Evolutionary conservation across 2,888 invertebrate genomes (phyloP).

Genomic region (Sarcophaga rosellei): DNA sequence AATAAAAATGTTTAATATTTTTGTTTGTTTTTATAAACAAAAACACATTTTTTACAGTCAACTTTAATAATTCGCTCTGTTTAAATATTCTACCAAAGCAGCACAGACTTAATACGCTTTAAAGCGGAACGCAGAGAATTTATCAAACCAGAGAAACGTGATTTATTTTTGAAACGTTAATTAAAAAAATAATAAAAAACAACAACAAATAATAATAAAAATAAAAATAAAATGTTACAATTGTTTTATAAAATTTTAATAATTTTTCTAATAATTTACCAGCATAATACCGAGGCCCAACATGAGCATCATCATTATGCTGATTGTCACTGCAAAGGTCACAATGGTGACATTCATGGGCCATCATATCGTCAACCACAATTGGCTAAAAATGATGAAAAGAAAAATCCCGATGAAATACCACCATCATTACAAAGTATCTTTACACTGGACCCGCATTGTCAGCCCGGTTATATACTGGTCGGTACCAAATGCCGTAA

Average conservation of each 20-base stretch:
- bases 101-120: background rate
- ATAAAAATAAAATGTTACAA: background rate
- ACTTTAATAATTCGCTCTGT: background rate
- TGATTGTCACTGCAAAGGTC: background rate
- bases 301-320: background rate
- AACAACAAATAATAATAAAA: background rate
- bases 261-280: background rate
- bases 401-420: background rate
- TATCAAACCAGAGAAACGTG: background rate
- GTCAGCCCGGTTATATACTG: constrained; percentile 61
- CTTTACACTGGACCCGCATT: constrained; percentile 50
- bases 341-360: background rate
- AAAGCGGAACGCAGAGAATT: background rate
- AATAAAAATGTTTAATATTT: no score
- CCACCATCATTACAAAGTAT: constrained; percentile 57
- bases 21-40: background rate
- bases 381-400: background rate
- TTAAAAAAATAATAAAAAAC: background rate
- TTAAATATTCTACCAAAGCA: no score
- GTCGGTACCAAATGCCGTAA: constrained; percentile 62
- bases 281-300: background rate
- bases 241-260: background rate
- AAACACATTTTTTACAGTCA: background rate
- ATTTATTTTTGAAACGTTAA: background rate
- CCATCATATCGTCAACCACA: background rate